Percentiles rank a stretch among this genome's conserved stretches.
Evolutionary conservation across 2,888 invertebrate species (phyloP).

Genomic region (Drosophila cognata): DNA sequence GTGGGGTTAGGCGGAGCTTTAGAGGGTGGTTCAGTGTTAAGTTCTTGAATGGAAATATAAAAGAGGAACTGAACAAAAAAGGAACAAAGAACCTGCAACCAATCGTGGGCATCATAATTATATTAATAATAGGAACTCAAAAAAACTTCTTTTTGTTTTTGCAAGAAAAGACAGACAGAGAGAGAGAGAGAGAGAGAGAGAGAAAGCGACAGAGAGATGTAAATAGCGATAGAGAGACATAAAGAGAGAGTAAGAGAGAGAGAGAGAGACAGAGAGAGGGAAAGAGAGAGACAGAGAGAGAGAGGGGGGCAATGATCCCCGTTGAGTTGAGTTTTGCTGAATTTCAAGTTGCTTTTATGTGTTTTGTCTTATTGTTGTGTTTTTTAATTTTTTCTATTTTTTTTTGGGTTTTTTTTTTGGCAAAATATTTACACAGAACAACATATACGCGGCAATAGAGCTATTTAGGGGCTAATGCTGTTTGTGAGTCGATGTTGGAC

Average conservation of each 20-base stretch:
- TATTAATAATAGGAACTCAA: conserved; percentile 6
- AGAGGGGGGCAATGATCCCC: conserved; percentile 30
- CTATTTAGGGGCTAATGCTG: conserved; percentile 72
- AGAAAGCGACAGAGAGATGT: conserved; percentile 19
- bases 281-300: conserved; percentile 18
- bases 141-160: conserved; percentile 1
- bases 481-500: conserved; percentile 55
- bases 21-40: conserved; percentile 41
- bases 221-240: conserved; percentile 31
- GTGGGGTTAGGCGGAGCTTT: conserved; percentile 44
- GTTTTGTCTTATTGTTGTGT: conserved; percentile 35
- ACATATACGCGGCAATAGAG: conserved; percentile 85
- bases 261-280: conserved; percentile 12
- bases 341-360: conserved; percentile 70
- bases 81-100: conserved; percentile 4
- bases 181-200: conserved; percentile 16
- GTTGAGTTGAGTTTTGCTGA: conserved; percentile 63
- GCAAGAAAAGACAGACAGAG: conserved; percentile 15
- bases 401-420: conserved; percentile 25
- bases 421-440: conserved; percentile 81
- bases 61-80: conserved; percentile 1
- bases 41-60: conserved; percentile 14
- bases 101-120: conserved; percentile 23
- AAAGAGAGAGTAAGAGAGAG: conserved; percentile 26
- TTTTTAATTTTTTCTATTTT: conserved; percentile 17